A percentile compares a stretch with the other conserved stretches of the same genome.
phyloP scores from a whole-genome alignment of 2,797 vertebrate species.

The Labroides dimidiatus region DNA sequence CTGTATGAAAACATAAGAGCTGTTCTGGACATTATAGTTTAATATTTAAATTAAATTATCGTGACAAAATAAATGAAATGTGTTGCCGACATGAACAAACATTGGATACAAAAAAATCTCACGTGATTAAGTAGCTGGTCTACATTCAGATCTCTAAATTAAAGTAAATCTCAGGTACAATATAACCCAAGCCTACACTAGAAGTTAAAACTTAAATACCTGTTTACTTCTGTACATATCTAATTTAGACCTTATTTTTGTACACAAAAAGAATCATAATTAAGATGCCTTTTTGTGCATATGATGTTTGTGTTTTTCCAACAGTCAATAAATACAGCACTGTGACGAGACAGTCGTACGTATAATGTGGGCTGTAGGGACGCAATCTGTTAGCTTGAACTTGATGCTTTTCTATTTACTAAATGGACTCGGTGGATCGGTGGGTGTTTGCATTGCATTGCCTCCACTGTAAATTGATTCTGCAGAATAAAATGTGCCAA shows the following conservation, averaged over 20 bases:
- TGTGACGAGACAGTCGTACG: neutral
- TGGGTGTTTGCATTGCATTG: no score
- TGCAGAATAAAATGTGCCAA: no score
- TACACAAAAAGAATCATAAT: neutral
- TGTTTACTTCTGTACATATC: neutral
- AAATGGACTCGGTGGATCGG: no score
- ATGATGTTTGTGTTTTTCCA: slow-evolving; percentile 1
- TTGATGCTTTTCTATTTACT: no score
- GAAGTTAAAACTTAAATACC: no score
- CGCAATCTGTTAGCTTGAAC: no score
- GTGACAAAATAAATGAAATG: neutral
- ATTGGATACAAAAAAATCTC: no score
- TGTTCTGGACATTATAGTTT: neutral
- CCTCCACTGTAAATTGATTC: no score
- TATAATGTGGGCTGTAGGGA: neutral
- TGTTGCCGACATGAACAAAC: no score
- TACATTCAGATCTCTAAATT: slow-evolving; percentile 22
- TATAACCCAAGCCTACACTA: no score
- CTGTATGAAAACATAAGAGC: neutral
- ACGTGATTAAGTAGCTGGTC: slow-evolving; percentile 42
- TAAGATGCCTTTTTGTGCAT: neutral
- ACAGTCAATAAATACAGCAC: slow-evolving; percentile 13
- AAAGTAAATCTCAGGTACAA: no score
- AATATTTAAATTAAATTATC: neutral
- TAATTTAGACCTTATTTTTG: slow-evolving; percentile 9